Conservation (phyloP, 2,113 vertebrate species). For the Nanger granti region DNA sequence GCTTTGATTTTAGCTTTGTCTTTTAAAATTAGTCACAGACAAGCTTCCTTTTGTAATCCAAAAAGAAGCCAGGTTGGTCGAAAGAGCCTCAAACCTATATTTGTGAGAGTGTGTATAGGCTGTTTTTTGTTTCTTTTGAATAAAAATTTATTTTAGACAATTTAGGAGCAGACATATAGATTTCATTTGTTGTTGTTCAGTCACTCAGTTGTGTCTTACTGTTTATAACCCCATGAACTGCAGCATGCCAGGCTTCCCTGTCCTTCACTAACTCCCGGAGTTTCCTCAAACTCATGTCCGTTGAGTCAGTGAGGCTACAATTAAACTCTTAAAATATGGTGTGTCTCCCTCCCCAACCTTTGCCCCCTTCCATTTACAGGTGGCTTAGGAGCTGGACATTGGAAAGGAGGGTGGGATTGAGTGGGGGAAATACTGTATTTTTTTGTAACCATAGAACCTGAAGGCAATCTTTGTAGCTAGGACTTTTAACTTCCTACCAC, state of each 20-base stretch:
- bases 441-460: not conserved
- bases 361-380: not conserved
- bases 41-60: not conserved
- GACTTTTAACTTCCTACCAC: not conserved
- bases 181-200: not conserved
- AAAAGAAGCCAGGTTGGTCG: not conserved
- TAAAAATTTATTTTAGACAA: not conserved
- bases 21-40: not conserved
- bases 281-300: not conserved
- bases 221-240: not conserved
- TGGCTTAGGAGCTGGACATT: not conserved
- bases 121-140: not conserved
- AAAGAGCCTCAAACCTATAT: not conserved
- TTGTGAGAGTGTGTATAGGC: not conserved
- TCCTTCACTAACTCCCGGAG: not conserved
- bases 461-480: not conserved
- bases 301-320: not conserved
- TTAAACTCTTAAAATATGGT: not conserved
- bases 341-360: not conserved
- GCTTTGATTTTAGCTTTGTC: slow-evolving; percentile 24
- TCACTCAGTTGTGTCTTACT: not conserved
- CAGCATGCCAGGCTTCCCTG: not conserved
- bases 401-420: not conserved
- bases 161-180: not conserved
- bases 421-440: not conserved